phyloP scores from a whole-genome alignment of 2,888 invertebrate species.

The Opisthograptis luteolata region DNA sequence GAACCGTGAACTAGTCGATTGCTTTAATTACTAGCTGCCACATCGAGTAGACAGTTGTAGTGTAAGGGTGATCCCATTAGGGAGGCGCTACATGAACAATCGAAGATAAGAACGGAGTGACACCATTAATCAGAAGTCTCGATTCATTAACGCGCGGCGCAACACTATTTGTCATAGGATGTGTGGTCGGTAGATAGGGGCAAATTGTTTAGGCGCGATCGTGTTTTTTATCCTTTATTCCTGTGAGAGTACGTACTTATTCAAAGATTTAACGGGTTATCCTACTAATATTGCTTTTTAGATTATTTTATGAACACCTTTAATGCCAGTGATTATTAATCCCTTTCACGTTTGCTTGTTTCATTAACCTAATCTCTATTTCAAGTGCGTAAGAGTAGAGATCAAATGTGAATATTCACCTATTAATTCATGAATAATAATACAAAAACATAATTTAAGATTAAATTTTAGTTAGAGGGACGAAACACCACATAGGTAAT shows the following conservation, averaged over 20 bases:
- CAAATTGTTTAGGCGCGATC: conserved; percentile 42
- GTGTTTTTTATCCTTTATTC: conserved; percentile 16
- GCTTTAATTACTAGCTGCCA: conserved; percentile 31
- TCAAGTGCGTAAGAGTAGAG: too few relatives aligned
- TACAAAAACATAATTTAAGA: too few relatives aligned
- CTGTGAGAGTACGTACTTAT: conserved; percentile 2
- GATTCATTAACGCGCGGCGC: conserved; percentile 71
- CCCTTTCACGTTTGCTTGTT: too few relatives aligned
- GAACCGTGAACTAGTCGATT: conserved; percentile 34
- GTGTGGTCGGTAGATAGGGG: conserved; percentile 58
- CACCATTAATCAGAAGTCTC: conserved; percentile 76
- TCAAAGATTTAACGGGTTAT: conserved; percentile 6
- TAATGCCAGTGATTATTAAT: too few relatives aligned
- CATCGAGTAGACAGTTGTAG: conserved; percentile 29
- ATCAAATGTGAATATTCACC: too few relatives aligned
- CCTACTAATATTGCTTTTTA: background rate
- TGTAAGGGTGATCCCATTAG: conserved; percentile 72
- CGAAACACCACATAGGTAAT: too few relatives aligned
- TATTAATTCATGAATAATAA: too few relatives aligned
- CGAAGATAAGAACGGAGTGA: conserved; percentile 68
- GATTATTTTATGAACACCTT: background rate
- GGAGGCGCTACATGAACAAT: conserved; percentile 64
- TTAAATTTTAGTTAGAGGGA: too few relatives aligned
- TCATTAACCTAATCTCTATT: too few relatives aligned
- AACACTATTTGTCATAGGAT: conserved; percentile 75